phyloP scores from a whole-genome alignment of 2,113 vertebrate species.

The Platichthys stellatus region DNA sequence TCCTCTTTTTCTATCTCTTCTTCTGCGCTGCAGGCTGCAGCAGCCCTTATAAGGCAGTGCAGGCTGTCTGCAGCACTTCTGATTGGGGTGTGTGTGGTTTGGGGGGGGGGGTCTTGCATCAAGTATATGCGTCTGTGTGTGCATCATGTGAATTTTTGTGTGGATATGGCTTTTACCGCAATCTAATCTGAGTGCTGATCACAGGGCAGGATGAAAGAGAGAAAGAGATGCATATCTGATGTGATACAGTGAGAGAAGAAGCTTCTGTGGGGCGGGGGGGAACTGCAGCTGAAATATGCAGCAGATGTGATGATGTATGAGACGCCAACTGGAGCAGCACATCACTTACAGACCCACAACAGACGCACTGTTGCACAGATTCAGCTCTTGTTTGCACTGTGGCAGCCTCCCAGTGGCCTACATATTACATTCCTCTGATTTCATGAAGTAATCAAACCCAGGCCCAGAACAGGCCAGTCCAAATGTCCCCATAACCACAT shows the following conservation, averaged over 20 bases:
- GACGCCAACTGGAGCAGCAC: neutral
- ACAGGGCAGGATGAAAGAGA: neutral
- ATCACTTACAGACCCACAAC: neutral
- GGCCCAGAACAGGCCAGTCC: conserved; percentile 28
- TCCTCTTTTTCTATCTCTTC: conserved; percentile 47
- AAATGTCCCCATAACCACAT: conserved; percentile 17
- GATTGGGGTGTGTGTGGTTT: conserved; percentile 24
- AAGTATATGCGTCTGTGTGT: neutral
- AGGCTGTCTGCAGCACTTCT: conserved; percentile 66
- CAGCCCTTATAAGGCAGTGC: conserved; percentile 83
- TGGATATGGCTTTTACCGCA: conserved; percentile 32
- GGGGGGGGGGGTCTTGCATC: conserved; percentile 29
- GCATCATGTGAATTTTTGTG: neutral
- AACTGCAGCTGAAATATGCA: conserved; percentile 2
- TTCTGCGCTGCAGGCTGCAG: conserved; percentile 63
- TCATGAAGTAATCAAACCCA: conserved; percentile 35
- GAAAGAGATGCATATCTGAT: neutral
- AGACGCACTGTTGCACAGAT: neutral
- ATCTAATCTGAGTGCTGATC: conserved; percentile 35
- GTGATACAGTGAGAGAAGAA: neutral
- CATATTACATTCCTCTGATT: conserved; percentile 39
- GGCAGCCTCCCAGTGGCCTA: conserved; percentile 24
- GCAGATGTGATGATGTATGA: neutral
- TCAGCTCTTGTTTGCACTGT: conserved; percentile 8
- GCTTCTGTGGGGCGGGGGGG: neutral